phyloP scores from a whole-genome alignment of 2,888 invertebrate genomes.

The Polydrusus pterygomalis region DNA sequence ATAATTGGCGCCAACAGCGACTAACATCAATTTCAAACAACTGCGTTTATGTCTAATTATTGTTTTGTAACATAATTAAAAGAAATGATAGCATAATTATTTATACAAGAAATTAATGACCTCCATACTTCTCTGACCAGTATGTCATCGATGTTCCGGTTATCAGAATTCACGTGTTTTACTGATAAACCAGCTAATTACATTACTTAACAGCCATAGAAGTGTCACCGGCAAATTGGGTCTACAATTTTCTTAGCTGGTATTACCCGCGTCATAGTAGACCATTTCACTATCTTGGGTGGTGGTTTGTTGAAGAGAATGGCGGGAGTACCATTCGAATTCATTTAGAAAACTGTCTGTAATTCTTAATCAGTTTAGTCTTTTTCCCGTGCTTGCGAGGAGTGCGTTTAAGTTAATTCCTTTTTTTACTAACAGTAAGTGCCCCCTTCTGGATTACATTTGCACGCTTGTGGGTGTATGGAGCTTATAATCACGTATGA shows the following conservation, averaged over 20 bases:
- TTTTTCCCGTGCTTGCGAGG: conserved; percentile 69
- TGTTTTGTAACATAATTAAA: conserved; percentile 7
- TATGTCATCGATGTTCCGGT: conserved; percentile 30
- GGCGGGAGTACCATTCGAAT: conserved; percentile 66
- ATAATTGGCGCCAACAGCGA: neutral
- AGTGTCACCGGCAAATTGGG: conserved; percentile 43
- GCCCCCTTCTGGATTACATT: conserved; percentile 39
- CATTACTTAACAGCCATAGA: conserved; percentile 37
- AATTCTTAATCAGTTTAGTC: conserved; percentile 68
- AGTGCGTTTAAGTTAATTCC: conserved; percentile 63
- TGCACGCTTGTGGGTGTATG: conserved; percentile 33
- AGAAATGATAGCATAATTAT: conserved; percentile 23
- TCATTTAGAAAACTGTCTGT: conserved; percentile 70
- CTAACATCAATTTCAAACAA: neutral
- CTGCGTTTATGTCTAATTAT: conserved; percentile 10
- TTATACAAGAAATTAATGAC: conserved; percentile 13
- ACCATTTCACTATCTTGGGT: conserved; percentile 59
- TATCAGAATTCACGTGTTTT: conserved; percentile 30
- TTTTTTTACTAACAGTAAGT: conserved; percentile 57
- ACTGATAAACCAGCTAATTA: conserved; percentile 16
- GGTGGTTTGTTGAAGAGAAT: conserved; percentile 67
- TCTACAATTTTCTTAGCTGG: conserved; percentile 42
- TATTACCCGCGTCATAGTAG: conserved; percentile 38
- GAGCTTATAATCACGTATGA: conserved; percentile 30
- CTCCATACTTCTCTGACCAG: conserved; percentile 11